Percentiles rank a stretch among this genome's conserved stretches.
Evolutionary conservation across 2,888 invertebrate species (phyloP).

Genomic region (Cephus spinipes): DNA sequence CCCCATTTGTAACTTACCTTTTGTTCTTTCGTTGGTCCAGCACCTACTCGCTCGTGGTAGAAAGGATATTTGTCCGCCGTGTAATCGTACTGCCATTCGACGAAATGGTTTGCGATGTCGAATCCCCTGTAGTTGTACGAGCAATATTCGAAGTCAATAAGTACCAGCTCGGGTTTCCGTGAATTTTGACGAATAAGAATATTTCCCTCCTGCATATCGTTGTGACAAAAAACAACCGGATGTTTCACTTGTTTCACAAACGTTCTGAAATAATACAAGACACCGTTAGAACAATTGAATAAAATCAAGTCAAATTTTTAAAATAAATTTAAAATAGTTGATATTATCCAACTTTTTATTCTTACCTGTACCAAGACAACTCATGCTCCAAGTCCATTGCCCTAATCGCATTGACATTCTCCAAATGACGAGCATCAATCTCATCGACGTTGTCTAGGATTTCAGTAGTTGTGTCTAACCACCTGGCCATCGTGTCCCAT

Average conservation of each 20-base stretch:
- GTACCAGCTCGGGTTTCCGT: conserved; percentile 75
- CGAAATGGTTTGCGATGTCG: conserved; percentile 94
- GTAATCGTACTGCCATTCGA: conserved; percentile 93
- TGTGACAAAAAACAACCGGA: conserved; percentile 94
- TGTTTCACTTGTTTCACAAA: conserved; percentile 59
- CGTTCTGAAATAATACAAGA: conserved; percentile 59
- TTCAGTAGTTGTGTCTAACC: conserved; percentile 73
- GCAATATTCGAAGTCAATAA: conserved; percentile 96
- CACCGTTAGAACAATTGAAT: neutral
- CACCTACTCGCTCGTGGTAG: conserved; percentile 76
- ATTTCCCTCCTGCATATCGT: conserved; percentile 93
- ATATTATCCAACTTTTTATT: conserved; percentile 63
- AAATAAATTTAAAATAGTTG: conserved; percentile 33
- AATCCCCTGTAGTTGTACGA: conserved; percentile 95
- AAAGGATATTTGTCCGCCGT: conserved; percentile 82
- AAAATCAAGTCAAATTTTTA: neutral
- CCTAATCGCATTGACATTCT: conserved; percentile 50
- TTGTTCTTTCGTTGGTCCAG: conserved; percentile 83
- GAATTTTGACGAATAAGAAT: conserved; percentile 71
- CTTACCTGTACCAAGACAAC: conserved; percentile 59
- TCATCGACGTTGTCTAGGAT: conserved; percentile 63
- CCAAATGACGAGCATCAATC: conserved; percentile 51
- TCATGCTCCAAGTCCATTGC: conserved; percentile 53
- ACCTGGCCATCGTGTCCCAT: conserved; percentile 89
- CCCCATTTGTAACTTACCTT: conserved; percentile 71